Evolutionary conservation across 2,888 invertebrate species (phyloP).

Genomic region (Sacculina carcini): DNA sequence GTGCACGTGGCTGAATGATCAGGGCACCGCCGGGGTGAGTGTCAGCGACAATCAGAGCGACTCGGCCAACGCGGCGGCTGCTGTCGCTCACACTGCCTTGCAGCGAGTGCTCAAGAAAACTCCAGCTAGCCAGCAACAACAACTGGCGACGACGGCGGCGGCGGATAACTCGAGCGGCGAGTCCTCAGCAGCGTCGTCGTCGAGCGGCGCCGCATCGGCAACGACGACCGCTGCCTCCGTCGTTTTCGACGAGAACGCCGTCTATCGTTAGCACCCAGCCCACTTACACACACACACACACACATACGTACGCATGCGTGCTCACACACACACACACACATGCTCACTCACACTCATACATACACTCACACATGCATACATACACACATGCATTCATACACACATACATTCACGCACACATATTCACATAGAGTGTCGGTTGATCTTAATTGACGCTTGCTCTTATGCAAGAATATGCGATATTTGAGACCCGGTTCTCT

Average conservation of each 20-base stretch:
- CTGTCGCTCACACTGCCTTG: conserved; percentile 67
- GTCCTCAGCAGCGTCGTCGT: not conserved
- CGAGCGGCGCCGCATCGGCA: not conserved
- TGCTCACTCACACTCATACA: too few relatives aligned
- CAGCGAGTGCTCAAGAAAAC: conserved; percentile 28
- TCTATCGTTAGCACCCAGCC: conserved; percentile 6
- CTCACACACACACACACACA: too few relatives aligned
- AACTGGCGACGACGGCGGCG: conserved; percentile 6
- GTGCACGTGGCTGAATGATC: not conserved
- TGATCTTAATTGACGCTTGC: too few relatives aligned
- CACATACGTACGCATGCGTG: too few relatives aligned
- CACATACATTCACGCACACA: too few relatives aligned
- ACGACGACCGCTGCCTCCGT: not conserved
- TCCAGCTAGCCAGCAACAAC: conserved; percentile 7
- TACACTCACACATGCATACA: too few relatives aligned
- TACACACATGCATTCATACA: too few relatives aligned
- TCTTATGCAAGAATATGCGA: too few relatives aligned
- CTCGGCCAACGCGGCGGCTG: conserved; percentile 56
- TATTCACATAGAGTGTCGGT: too few relatives aligned
- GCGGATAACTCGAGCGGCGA: too few relatives aligned
- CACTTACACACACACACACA: conserved; percentile 1
- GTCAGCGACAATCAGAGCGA: conserved; percentile 26
- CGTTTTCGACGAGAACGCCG: conserved; percentile 2
- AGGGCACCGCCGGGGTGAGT: not conserved
- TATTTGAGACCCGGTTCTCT: too few relatives aligned